Evolutionary conservation across 2,888 invertebrate species (phyloP), one percentile per base, ranked within the genome.

Genomic region (Xestobium rufovillosum): DNA sequence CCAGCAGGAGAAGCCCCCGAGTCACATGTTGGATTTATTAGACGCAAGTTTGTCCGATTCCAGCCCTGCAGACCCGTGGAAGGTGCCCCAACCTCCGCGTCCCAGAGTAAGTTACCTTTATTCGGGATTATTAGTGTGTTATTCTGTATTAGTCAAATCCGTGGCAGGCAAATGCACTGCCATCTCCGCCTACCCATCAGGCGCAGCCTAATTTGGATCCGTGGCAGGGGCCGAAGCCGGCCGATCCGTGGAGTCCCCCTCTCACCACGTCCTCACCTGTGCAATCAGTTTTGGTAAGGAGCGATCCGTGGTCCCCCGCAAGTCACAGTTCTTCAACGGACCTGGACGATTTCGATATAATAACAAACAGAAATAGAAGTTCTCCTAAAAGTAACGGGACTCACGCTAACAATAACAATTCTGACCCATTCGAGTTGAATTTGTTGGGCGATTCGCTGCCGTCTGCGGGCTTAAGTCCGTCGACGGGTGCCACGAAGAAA

Each of bases 291-390:
- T n/a, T n/a, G n/a, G n/a, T n/a, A n/a, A 60, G 60, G 29, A 50
- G 52, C 30, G 73, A 74, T 54, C 74, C 74, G 3, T 74, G 74
- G 74, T 69, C 72, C 15, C 68, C 68, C 1, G 50, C 57, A 14
- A 65, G 63, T 43, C 64, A 59, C 42, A 49, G 55, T 45, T 60
- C 80, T 3, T 70, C 75, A 2, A 75, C 78, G 3, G 87, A 87
- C 63, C 71, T 89, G 60, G 88, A 89, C 63, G 89, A 90, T 61
- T 90, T 90, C 66, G 89, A 89, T 65, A 76, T 83, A 44, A 79
- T 90, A 47, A 83, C 84, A 41, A 87, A 87, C 69, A 76, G 89
- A 41, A 78, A 76, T 57, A 49, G 12, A 6, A 10, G 23, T 8
- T 19, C 23, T 6, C 23, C 23, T 6, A 19, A 19, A n/a, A 19